Base-by-base conservation (phyloP, 2,797 vertebrate genomes). In the Poecilia velifera region DNA sequence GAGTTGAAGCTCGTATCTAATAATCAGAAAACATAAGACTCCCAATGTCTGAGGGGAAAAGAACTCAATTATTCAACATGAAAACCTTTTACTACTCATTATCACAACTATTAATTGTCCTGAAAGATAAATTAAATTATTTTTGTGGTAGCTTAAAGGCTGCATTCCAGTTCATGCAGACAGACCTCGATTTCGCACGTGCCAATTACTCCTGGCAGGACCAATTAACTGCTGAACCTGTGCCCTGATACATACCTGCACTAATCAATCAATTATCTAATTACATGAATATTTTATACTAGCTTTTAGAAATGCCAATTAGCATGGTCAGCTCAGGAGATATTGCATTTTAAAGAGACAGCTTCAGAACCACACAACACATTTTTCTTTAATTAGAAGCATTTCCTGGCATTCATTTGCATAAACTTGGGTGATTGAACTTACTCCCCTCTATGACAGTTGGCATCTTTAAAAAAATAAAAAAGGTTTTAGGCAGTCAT, bases 251-350 rank as follows among this genome's bases (percentile, higher is more conserved):
- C 76, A 89, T 90, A 94, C 94, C 89, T 91, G 84, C 86, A 71
- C 91, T 93, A 93, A 94, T 94, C 95, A 94, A 93, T 93, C 94
- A 93, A 95, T 94, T 94, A 94, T 90, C 90, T 93, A 93, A 93
- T 91, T 89, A 93, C 88, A 93, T 90, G 84, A 93, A 93, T 92
- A 88, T 92, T 93, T 94, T 88, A 94, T 91, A 76, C 74, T n/a
- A 79, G 66, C 86, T 87, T 88, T 91, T 91, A 73, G 77, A 93
- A 91, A 90, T 83, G 86, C 86, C 93, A 95, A 94, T 96, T 95
- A 95, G 51, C 64, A 43, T 9, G 20, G 75, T 88, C 73, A 76
- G 85, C 79, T 79, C 57, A 72, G 70, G 78, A 84, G 74, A 87
- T 74, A 72, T 3, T 72, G 78, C 55, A 79, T 84, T 82, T 76